These are phyloP conservation scores for Sceloporus tristichus DNA, from an alignment of 2,113 vertebrate genomes.

Conservation along the genomic window DNA sequence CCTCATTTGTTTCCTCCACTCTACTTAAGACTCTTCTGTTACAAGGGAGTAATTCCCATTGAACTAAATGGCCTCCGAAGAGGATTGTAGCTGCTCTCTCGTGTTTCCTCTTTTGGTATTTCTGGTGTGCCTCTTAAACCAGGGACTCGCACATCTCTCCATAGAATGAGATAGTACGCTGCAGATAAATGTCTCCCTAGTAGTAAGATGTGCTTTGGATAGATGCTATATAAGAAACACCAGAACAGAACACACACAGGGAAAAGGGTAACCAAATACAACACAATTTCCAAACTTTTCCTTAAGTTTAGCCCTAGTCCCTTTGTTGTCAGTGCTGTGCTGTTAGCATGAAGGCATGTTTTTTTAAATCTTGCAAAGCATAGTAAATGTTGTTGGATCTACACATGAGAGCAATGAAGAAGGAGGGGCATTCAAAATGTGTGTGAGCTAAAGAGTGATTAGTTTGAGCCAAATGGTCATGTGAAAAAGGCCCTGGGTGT, in stretches of 20 bases:
- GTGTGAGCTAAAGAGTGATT: neutral
- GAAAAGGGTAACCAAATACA: neutral
- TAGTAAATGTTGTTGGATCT: neutral
- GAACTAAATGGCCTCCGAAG: too few relatives aligned
- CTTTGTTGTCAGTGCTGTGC: neutral
- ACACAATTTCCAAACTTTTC: neutral
- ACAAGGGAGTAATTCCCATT: too few relatives aligned
- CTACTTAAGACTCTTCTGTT: too few relatives aligned
- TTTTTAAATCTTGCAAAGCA: neutral
- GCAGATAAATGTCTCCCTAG: neutral
- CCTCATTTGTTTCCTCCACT: too few relatives aligned
- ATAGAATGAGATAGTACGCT: neutral
- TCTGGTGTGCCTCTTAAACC: neutral
- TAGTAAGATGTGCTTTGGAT: neutral
- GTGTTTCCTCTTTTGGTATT: neutral
- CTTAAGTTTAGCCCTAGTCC: neutral
- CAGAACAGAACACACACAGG: neutral
- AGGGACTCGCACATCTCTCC: neutral
- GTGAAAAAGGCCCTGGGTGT: constrained; percentile 17
- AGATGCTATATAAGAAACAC: neutral
- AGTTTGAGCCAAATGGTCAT: neutral
- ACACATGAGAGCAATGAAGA: neutral
- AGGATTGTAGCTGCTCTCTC: too few relatives aligned
- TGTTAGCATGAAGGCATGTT: neutral
- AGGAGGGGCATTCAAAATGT: neutral